Base-by-base conservation (phyloP, 2,888 invertebrate genomes). In the Phaedon cochleariae region DNA sequence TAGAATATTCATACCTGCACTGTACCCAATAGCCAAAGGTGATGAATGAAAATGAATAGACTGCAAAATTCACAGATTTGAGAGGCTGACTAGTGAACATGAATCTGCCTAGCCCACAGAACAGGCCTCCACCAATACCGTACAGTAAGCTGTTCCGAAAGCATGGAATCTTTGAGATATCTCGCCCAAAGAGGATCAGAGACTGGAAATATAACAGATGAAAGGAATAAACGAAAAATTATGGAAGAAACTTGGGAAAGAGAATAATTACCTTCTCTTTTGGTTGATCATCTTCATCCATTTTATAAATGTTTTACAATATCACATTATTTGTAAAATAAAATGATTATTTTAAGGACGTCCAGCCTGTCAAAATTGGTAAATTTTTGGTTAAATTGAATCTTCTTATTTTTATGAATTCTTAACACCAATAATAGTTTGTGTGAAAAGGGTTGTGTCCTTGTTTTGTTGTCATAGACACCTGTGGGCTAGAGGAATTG, bases 91-190 rank as follows among this genome's bases (percentile, higher is more conserved):
- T 94, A 10, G 93, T 93, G 72, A 90, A 88, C 78, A 94, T 83
- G 82, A 95, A 95, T 66, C 89, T 85, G 4, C 86, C 83, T 62
- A 93, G 76, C 10, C 93, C 94, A 67, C 85, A 80, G 2, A 86
- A 89, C 21, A 94, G 76, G 54, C 94, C 94, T 49, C 91, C 86
- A 57, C 87, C 82, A 58, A 93, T 88, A 9, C 94, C 93, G 81
- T 91, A 90, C 0, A 94, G 79, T 77, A 92, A 90, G 79, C 92
- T 92, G 76, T 89, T 89, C 68, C 92, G 87, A 80, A 93, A 94
- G 82, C 95, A 95, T 0, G 93, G 93, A 65, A 94, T 91, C 83
- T 91, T 87, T 0, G 90, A 84, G 20, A 93, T 80, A 82, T 93
- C 91, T 73, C 89, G 85, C 9, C 93, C 93, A 81, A 92, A 92